phyloP scores from a whole-genome alignment of 1,140 invertebrate species.

The Daktulosphaira vitifoliae region DNA sequence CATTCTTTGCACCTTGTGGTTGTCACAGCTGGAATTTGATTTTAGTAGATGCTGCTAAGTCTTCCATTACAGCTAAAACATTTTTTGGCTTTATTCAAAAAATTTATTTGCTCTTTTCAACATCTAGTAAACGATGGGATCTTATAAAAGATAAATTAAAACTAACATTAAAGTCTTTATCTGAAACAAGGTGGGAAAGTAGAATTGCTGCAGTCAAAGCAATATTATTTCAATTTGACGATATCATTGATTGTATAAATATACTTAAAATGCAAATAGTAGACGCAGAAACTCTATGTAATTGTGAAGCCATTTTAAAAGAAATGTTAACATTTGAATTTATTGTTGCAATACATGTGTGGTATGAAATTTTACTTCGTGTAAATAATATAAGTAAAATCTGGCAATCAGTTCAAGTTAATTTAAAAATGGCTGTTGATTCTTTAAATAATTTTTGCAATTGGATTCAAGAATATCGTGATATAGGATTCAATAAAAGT shows the following conservation, averaged over 20 bases:
- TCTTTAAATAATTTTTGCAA: not conserved
- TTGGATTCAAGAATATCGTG: not conserved
- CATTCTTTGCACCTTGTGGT: conserved; percentile 9
- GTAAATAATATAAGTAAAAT: conserved; percentile 40
- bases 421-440: conserved; percentile 1
- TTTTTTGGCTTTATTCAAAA: conserved; percentile 2
- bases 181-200: not conserved
- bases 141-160: not conserved
- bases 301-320: conserved; percentile 32
- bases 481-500: conserved; percentile 3
- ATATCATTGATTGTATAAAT: conserved; percentile 30
- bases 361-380: conserved; percentile 39
- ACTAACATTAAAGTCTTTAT: not conserved
- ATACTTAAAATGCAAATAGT: conserved; percentile 37
- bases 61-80: not conserved
- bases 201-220: not conserved
- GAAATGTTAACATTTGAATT: conserved; percentile 37
- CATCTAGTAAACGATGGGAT: conserved; percentile 1
- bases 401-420: not conserved
- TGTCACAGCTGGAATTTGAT: not conserved
- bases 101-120: conserved; percentile 2
- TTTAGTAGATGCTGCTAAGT: not conserved
- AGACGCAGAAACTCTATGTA: conserved; percentile 37
- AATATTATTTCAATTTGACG: conserved; percentile 20
- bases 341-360: conserved; percentile 39